Base-by-base conservation (phyloP, 2,888 invertebrate genomes). In the Luffia ferchaultella region DNA sequence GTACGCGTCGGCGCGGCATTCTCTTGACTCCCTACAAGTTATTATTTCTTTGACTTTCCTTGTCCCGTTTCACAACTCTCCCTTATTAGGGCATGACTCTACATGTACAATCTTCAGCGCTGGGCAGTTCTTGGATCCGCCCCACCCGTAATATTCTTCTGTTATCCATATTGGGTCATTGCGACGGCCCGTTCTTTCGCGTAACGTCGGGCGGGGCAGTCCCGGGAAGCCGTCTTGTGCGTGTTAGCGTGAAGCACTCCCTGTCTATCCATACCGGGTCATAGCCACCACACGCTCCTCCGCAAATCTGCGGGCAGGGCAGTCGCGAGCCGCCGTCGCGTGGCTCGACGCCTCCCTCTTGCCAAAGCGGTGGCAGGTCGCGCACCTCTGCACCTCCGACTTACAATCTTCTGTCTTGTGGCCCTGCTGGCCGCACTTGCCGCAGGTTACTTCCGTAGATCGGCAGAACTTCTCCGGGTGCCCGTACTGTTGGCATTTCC, bases 401-500 rank as follows among this genome's bases (percentile, higher is more conserved):
- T n/a, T 17, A 43, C 43, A 43, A n/a, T 43, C 16, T 9, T 16
- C 16, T 5, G 3, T 16, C 7, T 15, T 3, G 5, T 16, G 43
- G n/a, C 16, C 17, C 3, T 9, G 7, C 17, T 3, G 7, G 3
- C 16, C 17, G n/a, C 16, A 43, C 16, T 17, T 16, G 17, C 43
- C 17, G n/a, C 16, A 17, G 3, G n/a, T 17, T 43, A 9, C 16
- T 9, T 16, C 43, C n/a, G 3, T 16, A 3, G 17, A n/a, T 15
- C 16, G 3, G 30, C 30, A 30, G 30, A 30, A 30, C 30, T 30
- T 30, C 30, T 60, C 63, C 0, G 62, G 63, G 55, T 67, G 62
- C 0, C 65, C 66, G 20, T 63, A 65, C 1, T 55, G 55, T 16
- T 68, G 67, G 46, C 68, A 67, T 3, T 55, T 61, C 0, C 2